phyloP scores from a whole-genome alignment of 2,113 vertebrate genomes.

The Chloropsis cyanopogon region DNA sequence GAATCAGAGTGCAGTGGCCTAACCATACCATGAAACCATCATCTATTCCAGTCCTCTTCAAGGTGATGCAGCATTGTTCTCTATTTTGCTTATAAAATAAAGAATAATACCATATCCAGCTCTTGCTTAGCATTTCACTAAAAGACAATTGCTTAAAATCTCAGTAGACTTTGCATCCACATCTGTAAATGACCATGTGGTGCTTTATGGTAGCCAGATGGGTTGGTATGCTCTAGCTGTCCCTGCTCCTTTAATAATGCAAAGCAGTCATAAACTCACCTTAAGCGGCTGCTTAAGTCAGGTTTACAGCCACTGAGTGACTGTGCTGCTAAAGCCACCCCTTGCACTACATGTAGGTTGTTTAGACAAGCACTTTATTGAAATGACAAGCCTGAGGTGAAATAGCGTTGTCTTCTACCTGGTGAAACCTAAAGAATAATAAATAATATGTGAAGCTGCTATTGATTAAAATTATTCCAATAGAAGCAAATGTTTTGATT shows the following conservation, averaged over 20 bases:
- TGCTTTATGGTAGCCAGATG: background rate
- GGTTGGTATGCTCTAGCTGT: background rate
- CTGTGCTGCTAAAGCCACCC: background rate
- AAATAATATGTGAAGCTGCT: conserved; percentile 51
- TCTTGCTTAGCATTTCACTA: background rate
- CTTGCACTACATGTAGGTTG: background rate
- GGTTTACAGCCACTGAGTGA: background rate
- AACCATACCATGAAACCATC: background rate
- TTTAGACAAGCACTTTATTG: background rate
- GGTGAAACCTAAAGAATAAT: conserved; percentile 40
- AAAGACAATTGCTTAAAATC: background rate
- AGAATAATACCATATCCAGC: background rate
- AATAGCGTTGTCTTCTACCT: background rate
- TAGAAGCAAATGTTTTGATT: conserved; percentile 64
- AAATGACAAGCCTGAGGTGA: conserved; percentile 11
- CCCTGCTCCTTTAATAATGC: background rate
- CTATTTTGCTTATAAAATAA: background rate
- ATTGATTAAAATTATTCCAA: conserved; percentile 51
- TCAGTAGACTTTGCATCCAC: background rate
- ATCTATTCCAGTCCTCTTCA: background rate
- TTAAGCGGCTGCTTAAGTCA: background rate
- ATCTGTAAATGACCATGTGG: background rate
- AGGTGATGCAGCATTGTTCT: background rate
- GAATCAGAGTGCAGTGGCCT: background rate
- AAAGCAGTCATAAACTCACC: background rate